phyloP scores from a whole-genome alignment of 2,797 vertebrate species.

The Naso thynnoides region DNA sequence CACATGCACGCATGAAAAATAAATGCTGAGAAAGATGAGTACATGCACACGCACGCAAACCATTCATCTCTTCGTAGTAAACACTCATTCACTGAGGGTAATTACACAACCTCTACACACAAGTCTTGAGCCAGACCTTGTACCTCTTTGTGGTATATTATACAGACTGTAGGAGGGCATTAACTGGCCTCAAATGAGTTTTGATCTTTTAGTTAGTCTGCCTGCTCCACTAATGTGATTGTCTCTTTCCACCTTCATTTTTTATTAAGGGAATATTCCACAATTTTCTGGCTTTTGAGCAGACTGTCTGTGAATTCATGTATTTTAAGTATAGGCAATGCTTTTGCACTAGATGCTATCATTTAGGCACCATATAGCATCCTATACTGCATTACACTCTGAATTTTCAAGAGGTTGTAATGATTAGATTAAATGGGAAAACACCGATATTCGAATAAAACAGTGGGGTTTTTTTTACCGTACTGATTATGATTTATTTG shows the following conservation, averaged over 20 bases:
- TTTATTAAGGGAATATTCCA: slow-evolving; percentile 4
- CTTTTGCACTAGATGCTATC: background rate
- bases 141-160: slow-evolving; percentile 33
- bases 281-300: background rate
- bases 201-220: slow-evolving; percentile 46
- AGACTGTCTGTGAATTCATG: background rate
- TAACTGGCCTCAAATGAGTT: slow-evolving; percentile 48
- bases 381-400: background rate
- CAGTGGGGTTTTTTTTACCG: slow-evolving; percentile 8
- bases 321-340: background rate
- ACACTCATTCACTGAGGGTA: slow-evolving; percentile 41
- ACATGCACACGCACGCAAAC: slow-evolving; percentile 1
- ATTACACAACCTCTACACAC: slow-evolving; percentile 45
- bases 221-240: slow-evolving; percentile 28
- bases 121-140: slow-evolving; percentile 45
- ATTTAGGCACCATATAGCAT: background rate
- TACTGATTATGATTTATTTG: slow-evolving; percentile 21
- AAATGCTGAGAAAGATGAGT: slow-evolving; percentile 35
- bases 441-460: slow-evolving; percentile 16
- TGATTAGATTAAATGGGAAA: slow-evolving; percentile 29
- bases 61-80: slow-evolving; percentile 32
- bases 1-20: slow-evolving; percentile 33
- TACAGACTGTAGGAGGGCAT: slow-evolving; percentile 34
- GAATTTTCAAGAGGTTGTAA: slow-evolving; percentile 6
- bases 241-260: slow-evolving; percentile 37